Evolutionary conservation across 2,797 vertebrate genomes (phyloP).

Genomic region (Neostethus bicornis): DNA sequence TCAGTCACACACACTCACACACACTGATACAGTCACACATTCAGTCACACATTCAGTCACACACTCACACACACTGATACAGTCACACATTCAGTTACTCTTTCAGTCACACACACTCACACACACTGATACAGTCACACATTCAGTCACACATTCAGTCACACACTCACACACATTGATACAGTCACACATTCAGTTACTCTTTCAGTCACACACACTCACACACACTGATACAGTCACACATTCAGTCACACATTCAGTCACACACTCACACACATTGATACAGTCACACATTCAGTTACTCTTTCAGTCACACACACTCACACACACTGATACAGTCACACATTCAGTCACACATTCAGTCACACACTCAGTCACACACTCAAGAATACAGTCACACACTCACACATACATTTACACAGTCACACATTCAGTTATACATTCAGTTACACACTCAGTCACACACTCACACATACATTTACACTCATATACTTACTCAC

Average conservation of each 20-base stretch:
- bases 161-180: no score
- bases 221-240: slow-evolving; percentile 8
- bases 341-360: no score
- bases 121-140: neutral
- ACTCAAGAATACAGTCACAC: no score
- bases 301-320: slow-evolving; percentile 55
- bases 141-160: no score
- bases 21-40: neutral
- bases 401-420: slow-evolving; percentile 5
- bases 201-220: slow-evolving; percentile 49
- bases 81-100: slow-evolving; percentile 52
- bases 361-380: no score
- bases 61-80: no score
- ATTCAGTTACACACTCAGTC: neutral
- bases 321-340: slow-evolving; percentile 20
- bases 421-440: slow-evolving; percentile 43
- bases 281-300: no score
- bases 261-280: no score
- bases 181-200: slow-evolving; percentile 39
- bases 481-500: no score
- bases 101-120: slow-evolving; percentile 45
- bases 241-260: no score
- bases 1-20: slow-evolving; percentile 46
- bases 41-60: no score
- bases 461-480: no score